Evolutionary conservation across 2,888 invertebrate genomes (phyloP).

Genomic region (Chaitophorus viminalis): DNA sequence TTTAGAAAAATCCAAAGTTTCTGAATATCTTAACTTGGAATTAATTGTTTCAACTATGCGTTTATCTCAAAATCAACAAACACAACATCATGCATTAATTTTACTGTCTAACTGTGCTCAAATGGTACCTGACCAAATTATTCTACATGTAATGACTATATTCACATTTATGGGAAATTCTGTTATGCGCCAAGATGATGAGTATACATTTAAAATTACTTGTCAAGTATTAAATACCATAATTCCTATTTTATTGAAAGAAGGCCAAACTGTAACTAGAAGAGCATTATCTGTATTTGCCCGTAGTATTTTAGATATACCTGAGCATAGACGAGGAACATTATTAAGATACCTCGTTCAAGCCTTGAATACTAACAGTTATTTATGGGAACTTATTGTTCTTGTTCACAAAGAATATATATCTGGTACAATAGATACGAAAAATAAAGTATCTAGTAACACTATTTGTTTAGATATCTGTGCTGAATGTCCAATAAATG

Average conservation of each 20-base stretch:
- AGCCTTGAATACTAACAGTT: constrained; percentile 74
- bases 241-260: constrained; percentile 82
- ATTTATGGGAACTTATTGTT: constrained; percentile 78
- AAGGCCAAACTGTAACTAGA: constrained; percentile 54
- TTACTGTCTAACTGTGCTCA: constrained; percentile 82
- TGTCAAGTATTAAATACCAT: constrained; percentile 88
- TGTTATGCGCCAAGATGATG: constrained; percentile 90
- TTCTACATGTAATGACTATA: constrained; percentile 94
- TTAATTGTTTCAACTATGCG: constrained; percentile 88
- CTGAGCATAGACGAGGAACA: constrained; percentile 87
- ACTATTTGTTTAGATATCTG: constrained; percentile 58
- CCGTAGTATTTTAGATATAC: constrained; percentile 89
- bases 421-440: constrained; percentile 53
- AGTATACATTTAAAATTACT: constrained; percentile 94
- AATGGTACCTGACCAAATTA: constrained; percentile 83
- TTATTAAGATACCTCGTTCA: constrained; percentile 83
- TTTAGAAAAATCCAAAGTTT: constrained; percentile 68
- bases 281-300: constrained; percentile 86
- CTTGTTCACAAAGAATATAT: constrained; percentile 80
- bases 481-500: constrained; percentile 53
- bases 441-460: constrained; percentile 56
- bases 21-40: constrained; percentile 75
- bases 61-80: constrained; percentile 91
- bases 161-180: constrained; percentile 98
- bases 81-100: constrained; percentile 91